Base-by-base conservation (phyloP, 2,888 invertebrate species). In the Lomographa bimaculata region DNA sequence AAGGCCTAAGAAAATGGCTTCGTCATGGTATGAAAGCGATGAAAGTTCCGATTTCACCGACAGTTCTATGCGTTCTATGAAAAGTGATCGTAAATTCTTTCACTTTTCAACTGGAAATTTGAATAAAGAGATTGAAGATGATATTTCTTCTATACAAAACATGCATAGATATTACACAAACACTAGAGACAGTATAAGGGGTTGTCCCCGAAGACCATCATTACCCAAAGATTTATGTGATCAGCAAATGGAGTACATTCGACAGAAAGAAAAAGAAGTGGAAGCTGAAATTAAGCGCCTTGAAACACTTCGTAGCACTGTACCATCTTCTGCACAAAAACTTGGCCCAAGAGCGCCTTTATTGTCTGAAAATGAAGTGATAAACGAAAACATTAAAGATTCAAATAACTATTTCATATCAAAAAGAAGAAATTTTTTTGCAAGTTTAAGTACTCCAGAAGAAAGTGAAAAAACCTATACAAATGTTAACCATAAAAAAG, bases 251-350 rank as follows among this genome's bases (percentile, higher is more conserved):
- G 90, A 92, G 61, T 92, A 93, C 53, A 92, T 94, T 16, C 74
- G 90, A 16, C 90, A 90, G 70, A 93, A 93, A 74, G 94, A 94
- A 78, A 90, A 91, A 56, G 91, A 93, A 68, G 90, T 94, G 3
- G 91, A 92, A 76, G 79, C 90, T 12, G 93, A 94, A 78, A 90
- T 94, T 49, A 90, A 91, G 47, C 84, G 91, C 1, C 72, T 94
- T 17, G 93, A 93, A 75, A 81, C 87, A 20, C 90, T 92, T 57
- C 91, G 92, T 34, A 49, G 59, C 32, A 46, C 26, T 5, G 50
- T 53, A 19, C 37, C 55, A 1, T 37, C 46, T 25, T 37, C 51
- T 19, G 12, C 29, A 5, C 60, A 65, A 17, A 74, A 51, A 49
- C 70, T 53, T 60, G 75, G 80, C 14, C 82, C 80, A 0, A 77